These are phyloP conservation scores for Gonocerus acuteangulatus DNA, from an alignment of 2,888 invertebrate genomes.

Conservation along the genomic window DNA sequence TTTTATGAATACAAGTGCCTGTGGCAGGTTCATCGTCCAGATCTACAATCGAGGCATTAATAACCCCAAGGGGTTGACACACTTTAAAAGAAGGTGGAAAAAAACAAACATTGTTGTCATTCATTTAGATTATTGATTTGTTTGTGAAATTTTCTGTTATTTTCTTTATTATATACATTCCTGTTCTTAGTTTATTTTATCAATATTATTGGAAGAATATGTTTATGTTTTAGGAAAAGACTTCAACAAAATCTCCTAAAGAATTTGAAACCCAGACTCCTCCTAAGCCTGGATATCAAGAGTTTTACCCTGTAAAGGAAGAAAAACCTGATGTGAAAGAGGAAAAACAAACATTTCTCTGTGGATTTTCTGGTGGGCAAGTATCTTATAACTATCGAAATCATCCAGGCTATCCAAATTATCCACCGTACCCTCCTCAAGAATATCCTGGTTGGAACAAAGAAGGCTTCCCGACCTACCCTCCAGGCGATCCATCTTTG, in stretches of 20 bases:
- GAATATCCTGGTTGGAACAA: constrained; percentile 13
- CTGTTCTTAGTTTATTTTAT: too few relatives aligned
- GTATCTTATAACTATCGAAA: constrained; percentile 19
- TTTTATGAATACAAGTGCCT: too few relatives aligned
- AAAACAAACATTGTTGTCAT: too few relatives aligned
- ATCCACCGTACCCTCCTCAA: neutral
- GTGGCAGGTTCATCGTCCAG: too few relatives aligned
- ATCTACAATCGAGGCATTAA: too few relatives aligned
- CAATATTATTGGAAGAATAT: too few relatives aligned
- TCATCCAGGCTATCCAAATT: neutral
- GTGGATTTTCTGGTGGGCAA: constrained; percentile 27
- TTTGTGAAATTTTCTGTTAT: too few relatives aligned
- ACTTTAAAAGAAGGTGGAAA: too few relatives aligned
- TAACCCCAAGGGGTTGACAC: too few relatives aligned
- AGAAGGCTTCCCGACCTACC: neutral
- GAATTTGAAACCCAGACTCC: neutral
- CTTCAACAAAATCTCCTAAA: constrained; percentile 12
- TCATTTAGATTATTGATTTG: too few relatives aligned
- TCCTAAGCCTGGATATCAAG: constrained; percentile 19
- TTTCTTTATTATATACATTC: too few relatives aligned
- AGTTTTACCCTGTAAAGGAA: constrained; percentile 17
- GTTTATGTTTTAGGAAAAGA: constrained; percentile 17
- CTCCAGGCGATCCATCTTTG: neutral
- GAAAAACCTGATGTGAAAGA: constrained; percentile 28
- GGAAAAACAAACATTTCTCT: constrained; percentile 21